Base-by-base conservation (phyloP, 2,888 invertebrate species). In the Ctena decussata region DNA sequence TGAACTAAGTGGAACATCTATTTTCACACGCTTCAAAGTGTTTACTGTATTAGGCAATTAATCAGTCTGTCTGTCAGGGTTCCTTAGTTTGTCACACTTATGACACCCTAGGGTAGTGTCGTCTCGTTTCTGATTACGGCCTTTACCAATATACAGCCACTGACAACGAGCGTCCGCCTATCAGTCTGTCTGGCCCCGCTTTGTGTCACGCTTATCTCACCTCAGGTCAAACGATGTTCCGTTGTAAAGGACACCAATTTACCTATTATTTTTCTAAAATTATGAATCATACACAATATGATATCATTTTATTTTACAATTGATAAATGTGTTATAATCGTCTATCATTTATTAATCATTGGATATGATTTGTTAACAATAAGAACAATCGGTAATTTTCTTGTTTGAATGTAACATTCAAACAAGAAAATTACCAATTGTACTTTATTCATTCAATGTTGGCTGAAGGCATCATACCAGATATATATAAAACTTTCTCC, bases 161-260 rank as follows among this genome's bases (percentile, higher is more conserved):
- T 35, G 65, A 65, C 65, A 65, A 30, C 15, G 18, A 65, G 5
- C 65, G 65, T 65, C 65, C 65, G 65, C 1, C 35, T 65, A 65
- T 65, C 65, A 35, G 65, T 65, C 35, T 65, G 65, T 65, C 65
- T 65, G 65, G 32, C 32, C 35, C 21, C 5, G 18, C 30, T 35
- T 32, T 21, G 11, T 65, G 65, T 65, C 65, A 35, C 65, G 35
- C 65, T 65, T 65, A 65, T 65, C 65, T 35, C 65, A 65, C 65
- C 65, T 65, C 35, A 21, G 65, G 65, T 65, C 65, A 65, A 65
- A 65, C 65, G 35, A 35, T 65, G 65, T 65, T 65, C 65, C 65
- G 32, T 35, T 32, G 35, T 12, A 65, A 65, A 53, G 3, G 35
- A 65, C 35, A 65, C 65, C 35, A 24, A n/a, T 57, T 12, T 57